phyloP scores from a whole-genome alignment of 2,797 vertebrate species.

The Thamnophis elegans region DNA sequence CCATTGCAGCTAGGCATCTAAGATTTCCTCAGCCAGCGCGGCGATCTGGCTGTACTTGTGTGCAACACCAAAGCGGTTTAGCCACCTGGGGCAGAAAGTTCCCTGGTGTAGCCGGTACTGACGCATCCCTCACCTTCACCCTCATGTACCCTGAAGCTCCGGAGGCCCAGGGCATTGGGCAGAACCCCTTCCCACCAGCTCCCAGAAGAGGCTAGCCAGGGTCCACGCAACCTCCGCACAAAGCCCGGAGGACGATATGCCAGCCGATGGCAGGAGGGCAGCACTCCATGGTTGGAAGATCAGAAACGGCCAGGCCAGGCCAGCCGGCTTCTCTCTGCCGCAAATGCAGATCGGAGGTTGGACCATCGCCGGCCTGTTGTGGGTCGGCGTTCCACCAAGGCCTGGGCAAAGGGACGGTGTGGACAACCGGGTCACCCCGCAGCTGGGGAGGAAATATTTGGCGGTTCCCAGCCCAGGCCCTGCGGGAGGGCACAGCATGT shows the following conservation, averaged over 20 bases:
- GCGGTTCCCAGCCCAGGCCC: not conserved
- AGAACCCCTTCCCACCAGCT: not conserved
- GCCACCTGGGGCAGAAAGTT: no score
- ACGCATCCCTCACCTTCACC: no score
- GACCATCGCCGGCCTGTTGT: fast-evolving
- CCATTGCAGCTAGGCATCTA: not conserved
- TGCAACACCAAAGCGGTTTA: no score
- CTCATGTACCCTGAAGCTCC: no score
- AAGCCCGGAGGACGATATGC: not conserved
- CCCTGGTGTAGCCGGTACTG: no score
- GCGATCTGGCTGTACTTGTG: no score
- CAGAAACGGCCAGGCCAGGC: no score
- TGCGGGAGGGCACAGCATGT: not conserved
- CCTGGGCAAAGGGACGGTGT: not conserved
- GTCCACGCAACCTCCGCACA: no score
- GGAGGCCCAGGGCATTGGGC: no score
- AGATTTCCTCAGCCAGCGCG: not conserved
- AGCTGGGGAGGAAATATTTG: not conserved
- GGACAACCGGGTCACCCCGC: not conserved
- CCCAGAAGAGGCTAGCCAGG: not conserved
- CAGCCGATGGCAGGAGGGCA: not conserved
- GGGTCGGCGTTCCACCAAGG: not conserved
- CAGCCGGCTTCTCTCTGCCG: no score
- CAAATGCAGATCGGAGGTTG: not conserved
- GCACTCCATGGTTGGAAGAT: not conserved